Percentiles rank a stretch among this genome's conserved stretches.
These are phyloP conservation scores for Acanthosepion pharaonis DNA, from an alignment of 2,888 invertebrate species.

Conservation along the genomic window DNA sequence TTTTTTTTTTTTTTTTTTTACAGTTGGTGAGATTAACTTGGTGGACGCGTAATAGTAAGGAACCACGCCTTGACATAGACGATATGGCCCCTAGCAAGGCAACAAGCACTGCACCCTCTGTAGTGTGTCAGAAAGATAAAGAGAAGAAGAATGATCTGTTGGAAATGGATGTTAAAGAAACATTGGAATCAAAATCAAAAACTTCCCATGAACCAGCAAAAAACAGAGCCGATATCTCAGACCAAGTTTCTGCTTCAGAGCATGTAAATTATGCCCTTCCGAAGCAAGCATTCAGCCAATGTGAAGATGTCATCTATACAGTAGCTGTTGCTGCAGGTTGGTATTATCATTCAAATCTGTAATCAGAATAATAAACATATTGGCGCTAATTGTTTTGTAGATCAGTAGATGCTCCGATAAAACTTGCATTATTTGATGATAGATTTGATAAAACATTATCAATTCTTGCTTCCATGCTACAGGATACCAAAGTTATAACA, in stretches of 20 bases:
- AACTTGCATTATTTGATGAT: no score
- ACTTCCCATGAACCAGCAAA: neutral
- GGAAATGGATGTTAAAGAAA: neutral
- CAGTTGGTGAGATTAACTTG: constrained; percentile 63
- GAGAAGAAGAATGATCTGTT: neutral
- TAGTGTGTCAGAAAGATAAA: neutral
- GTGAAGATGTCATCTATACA: neutral
- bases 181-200: neutral
- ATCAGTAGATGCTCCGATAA: no score
- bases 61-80: constrained; percentile 61
- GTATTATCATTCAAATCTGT: neutral
- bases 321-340: neutral
- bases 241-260: neutral
- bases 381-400: no score
- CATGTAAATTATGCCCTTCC: neutral
- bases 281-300: neutral
- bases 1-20: neutral
- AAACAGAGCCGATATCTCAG: neutral
- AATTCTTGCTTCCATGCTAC: no score
- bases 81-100: neutral
- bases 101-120: neutral
- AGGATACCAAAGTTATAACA: no score
- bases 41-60: constrained; percentile 62
- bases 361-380: no score
- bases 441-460: no score